These are phyloP conservation scores for Drosophila nasuta DNA, from an alignment of 1,140 invertebrate genomes.

Conservation along the genomic window DNA sequence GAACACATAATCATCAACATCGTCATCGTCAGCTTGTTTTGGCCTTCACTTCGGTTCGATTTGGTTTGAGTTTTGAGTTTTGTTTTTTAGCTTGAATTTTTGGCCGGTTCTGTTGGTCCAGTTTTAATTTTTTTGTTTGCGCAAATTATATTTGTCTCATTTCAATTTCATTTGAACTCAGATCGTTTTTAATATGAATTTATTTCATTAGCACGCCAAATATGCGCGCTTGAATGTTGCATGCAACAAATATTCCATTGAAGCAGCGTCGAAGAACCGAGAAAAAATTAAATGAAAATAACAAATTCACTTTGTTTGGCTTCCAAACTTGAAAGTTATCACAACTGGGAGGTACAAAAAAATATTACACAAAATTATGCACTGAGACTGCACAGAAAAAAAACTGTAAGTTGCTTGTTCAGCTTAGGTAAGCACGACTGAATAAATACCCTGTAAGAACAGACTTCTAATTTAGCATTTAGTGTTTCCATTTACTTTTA, in stretches of 20 bases:
- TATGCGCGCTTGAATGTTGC: constrained; percentile 20
- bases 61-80: not conserved
- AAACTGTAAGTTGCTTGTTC: not conserved
- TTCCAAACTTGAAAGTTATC: constrained; percentile 29
- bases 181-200: constrained; percentile 5
- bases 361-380: constrained; percentile 24
- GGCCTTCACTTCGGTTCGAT: constrained; percentile 26
- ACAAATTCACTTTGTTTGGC: constrained; percentile 16
- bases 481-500: no score
- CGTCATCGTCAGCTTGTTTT: not conserved
- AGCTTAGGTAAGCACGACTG: not conserved
- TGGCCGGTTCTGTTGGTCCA: not conserved
- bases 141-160: constrained; percentile 5
- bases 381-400: constrained; percentile 11
- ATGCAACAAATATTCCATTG: constrained; percentile 26
- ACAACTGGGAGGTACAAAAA: constrained; percentile 2
- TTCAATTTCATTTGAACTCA: constrained; percentile 10
- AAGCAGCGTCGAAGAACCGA: no score
- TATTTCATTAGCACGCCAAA: constrained; percentile 17
- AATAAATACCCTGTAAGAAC: constrained; percentile 5
- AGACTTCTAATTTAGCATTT: no score
- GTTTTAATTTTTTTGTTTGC: not conserved
- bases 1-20: not conserved
- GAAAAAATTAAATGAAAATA: constrained; percentile 2
- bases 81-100: not conserved